phyloP scores from a whole-genome alignment of 2,113 vertebrate species.

The Microcebus ravelobensis region DNA sequence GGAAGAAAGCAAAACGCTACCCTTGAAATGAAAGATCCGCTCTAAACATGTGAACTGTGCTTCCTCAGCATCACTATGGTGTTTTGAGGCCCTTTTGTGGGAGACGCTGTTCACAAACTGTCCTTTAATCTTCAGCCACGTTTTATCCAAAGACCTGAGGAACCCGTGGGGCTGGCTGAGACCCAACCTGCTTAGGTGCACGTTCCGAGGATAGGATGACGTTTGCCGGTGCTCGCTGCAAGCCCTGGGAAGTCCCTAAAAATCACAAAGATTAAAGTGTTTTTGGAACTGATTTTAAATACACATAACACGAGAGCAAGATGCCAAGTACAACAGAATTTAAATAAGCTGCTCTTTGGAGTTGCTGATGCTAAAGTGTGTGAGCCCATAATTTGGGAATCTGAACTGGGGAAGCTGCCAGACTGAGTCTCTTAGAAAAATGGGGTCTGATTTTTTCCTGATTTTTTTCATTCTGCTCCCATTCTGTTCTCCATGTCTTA shows the following conservation, averaged over 20 bases:
- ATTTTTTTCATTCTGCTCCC: background rate
- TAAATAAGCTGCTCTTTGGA: background rate
- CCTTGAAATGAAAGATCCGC: background rate
- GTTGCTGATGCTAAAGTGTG: background rate
- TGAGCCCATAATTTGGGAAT: background rate
- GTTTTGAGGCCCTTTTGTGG: background rate
- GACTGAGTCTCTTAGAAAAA: constrained; percentile 9
- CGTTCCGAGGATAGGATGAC: background rate
- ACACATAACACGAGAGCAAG: background rate
- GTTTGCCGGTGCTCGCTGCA: background rate
- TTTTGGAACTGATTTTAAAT: constrained; percentile 59
- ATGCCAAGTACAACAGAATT: background rate
- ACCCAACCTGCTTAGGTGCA: background rate
- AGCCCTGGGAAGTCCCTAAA: constrained; percentile 2
- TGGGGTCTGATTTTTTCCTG: background rate
- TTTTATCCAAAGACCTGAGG: constrained; percentile 6
- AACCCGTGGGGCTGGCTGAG: background rate
- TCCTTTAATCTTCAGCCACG: background rate
- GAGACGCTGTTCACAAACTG: background rate
- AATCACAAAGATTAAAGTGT: constrained; percentile 13
- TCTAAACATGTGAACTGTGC: accelerated
- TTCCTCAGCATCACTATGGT: background rate
- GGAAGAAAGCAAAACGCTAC: background rate
- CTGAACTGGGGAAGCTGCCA: background rate
- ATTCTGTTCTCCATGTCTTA: background rate